Percentiles rank a stretch among this genome's conserved stretches.
These are phyloP conservation scores for Euplexia lucipara DNA, from an alignment of 2,888 invertebrate genomes.

Conservation along the genomic window DNA sequence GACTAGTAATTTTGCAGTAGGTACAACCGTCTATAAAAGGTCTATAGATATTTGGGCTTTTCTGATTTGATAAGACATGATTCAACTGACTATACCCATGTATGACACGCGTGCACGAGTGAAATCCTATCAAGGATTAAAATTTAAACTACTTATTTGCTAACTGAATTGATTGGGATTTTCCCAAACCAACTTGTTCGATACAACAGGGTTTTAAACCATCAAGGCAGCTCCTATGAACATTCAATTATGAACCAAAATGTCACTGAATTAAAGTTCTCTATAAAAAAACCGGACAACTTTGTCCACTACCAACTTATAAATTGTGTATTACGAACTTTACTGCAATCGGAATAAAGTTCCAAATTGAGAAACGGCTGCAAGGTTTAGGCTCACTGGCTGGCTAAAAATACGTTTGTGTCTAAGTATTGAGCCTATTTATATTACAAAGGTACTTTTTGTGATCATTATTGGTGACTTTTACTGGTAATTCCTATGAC, in stretches of 20 bases:
- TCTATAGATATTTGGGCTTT: background rate
- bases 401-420: conserved; percentile 17
- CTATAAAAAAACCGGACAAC: too few relatives aligned
- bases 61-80: background rate
- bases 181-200: conserved; percentile 39
- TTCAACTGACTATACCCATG: background rate
- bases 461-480: conserved; percentile 11
- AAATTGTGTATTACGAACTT: too few relatives aligned
- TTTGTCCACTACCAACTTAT: too few relatives aligned
- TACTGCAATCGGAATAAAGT: too few relatives aligned
- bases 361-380: too few relatives aligned
- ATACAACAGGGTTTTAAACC: background rate
- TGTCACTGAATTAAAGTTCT: too few relatives aligned
- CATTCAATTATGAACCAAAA: too few relatives aligned
- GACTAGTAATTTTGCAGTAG: too few relatives aligned
- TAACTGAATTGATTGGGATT: conserved; percentile 35
- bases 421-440: conserved; percentile 9
- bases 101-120: background rate
- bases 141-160: conserved; percentile 18
- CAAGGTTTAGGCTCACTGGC: background rate
- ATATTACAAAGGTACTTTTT: conserved; percentile 27
- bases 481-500: conserved; percentile 22
- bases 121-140: conserved; percentile 21
- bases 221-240: too few relatives aligned
- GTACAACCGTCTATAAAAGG: background rate